Conservation (phyloP, 2,888 invertebrate genomes). For the Deroplatys truncata region DNA sequence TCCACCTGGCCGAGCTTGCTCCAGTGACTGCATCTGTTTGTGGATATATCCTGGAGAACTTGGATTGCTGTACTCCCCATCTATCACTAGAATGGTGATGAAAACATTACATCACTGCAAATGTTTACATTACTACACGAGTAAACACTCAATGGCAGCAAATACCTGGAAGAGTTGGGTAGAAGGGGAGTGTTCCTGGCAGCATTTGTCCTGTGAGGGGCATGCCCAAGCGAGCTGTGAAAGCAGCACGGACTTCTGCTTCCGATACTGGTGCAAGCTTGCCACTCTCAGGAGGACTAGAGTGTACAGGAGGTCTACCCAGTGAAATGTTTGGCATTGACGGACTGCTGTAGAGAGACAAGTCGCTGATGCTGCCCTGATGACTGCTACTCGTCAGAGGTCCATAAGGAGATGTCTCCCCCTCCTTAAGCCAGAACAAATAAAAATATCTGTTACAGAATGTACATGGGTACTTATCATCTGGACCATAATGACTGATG, state of each 20-base stretch:
- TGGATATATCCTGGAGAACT: slow-evolving; percentile 48
- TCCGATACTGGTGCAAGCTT: slow-evolving; percentile 64
- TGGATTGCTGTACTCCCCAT: slow-evolving; percentile 47
- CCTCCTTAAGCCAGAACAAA: slow-evolving; percentile 52
- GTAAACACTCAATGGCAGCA: not conserved
- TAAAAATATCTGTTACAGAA: slow-evolving; percentile 6
- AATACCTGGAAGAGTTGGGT: slow-evolving; percentile 57
- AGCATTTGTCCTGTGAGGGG: slow-evolving; percentile 63
- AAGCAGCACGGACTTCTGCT: slow-evolving; percentile 71
- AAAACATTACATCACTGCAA: not conserved
- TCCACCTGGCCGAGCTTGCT: slow-evolving; percentile 41
- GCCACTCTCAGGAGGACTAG: slow-evolving; percentile 42
- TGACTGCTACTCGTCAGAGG: slow-evolving; percentile 52
- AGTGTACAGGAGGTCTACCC: slow-evolving; percentile 62
- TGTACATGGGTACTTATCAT: no score
- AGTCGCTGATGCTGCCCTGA: slow-evolving; percentile 65
- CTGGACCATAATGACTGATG: no score
- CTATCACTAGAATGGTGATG: slow-evolving; percentile 40
- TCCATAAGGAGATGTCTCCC: slow-evolving; percentile 63
- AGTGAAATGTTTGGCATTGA: slow-evolving; percentile 96
- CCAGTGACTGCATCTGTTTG: slow-evolving; percentile 54
- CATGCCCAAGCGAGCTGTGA: slow-evolving; percentile 62
- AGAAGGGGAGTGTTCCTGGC: slow-evolving; percentile 65
- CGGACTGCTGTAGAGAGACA: slow-evolving; percentile 86
- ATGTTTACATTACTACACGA: not conserved